Base-by-base conservation (phyloP, 2,113 vertebrate species). In the Ovis aries region DNA sequence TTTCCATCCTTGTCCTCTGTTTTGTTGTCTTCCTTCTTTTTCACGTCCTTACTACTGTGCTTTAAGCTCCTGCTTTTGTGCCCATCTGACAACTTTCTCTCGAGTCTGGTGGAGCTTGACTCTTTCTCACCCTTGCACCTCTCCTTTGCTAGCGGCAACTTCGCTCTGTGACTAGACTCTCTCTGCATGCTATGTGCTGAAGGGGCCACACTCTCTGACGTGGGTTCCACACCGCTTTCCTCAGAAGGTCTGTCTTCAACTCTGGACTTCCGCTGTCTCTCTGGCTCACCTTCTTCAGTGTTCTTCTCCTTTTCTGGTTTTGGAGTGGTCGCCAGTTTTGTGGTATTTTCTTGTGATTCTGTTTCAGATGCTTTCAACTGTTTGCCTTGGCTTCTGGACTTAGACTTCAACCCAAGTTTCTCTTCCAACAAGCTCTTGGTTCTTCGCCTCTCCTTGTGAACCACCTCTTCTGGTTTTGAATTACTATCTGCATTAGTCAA, bases 381-480 rank as follows among this genome's bases (percentile, higher is more conserved):
- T 97, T 99, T 99, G 96, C 92, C 96, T 0, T 99, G 99, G 12
- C 97, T 94, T 97, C 99, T 99, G 25, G 99, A 98, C 91, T 99
- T 99, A 19, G 98, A 96, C 91, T 99, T 99, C 14, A 99, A 98
- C n/a, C 86, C 97, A 15, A 97, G 62, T 59, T 98, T 99, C 36
- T 99, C 99, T 94, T 99, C 99, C 2, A 97, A 78, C 93, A 99
- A 98, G 93, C 99, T 99, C 98, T 99, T 99, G 43, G 99, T 98
- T 98, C 99, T 99, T 94, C 99, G 99, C 83, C 97, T 98, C 0
- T 99, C 99, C 98, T 99, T 99, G 95, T 99, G 98, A 94, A 98
- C 93, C 77, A 98, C 98, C 1, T 99, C 99, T 91, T 99, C 99
- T 90, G 99, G 99, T 97, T 99, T 99, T 86, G 97, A 98, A 91